phyloP scores from a whole-genome alignment of 2,113 vertebrate genomes.

The Ictalurus furcatus region DNA sequence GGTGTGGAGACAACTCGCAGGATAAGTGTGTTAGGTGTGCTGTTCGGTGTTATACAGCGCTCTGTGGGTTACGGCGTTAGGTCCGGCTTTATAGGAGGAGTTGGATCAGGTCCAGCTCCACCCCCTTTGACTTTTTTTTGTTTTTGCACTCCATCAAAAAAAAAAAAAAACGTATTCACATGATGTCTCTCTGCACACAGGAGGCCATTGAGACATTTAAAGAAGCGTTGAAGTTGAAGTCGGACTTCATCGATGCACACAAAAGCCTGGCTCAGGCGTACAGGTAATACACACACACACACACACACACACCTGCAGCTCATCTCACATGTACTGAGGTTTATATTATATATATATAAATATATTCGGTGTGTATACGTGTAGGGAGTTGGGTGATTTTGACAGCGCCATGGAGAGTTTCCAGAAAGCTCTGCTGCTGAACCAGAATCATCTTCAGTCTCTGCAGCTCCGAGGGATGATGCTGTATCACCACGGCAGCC shows the following conservation, averaged over 20 bases:
- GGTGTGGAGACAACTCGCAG: background rate
- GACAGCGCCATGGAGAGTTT: constrained; percentile 96
- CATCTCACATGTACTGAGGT: background rate
- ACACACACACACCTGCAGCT: background rate
- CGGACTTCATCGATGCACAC: constrained; percentile 95
- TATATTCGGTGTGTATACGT: background rate
- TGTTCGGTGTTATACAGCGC: background rate
- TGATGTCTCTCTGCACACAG: constrained; percentile 64
- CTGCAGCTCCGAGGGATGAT: constrained; percentile 95
- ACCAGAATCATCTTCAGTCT: constrained; percentile 97
- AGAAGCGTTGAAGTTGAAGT: constrained; percentile 92
- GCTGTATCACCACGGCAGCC: constrained; percentile 95
- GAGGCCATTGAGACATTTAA: constrained; percentile 98
- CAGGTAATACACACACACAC: constrained; percentile 72
- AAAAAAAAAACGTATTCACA: background rate
- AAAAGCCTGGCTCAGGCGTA: constrained; percentile 98
- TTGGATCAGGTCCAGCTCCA: background rate
- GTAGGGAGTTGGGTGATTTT: constrained; percentile 93
- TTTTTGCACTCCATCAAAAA: too few relatives aligned
- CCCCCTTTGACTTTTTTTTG: background rate
- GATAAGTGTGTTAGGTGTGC: background rate
- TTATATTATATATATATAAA: background rate
- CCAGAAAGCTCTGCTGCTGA: constrained; percentile 91
- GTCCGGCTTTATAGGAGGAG: background rate
- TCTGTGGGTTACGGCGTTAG: too few relatives aligned